Conservation (phyloP, 2,113 vertebrate species). For the Tursiops truncatus region DNA sequence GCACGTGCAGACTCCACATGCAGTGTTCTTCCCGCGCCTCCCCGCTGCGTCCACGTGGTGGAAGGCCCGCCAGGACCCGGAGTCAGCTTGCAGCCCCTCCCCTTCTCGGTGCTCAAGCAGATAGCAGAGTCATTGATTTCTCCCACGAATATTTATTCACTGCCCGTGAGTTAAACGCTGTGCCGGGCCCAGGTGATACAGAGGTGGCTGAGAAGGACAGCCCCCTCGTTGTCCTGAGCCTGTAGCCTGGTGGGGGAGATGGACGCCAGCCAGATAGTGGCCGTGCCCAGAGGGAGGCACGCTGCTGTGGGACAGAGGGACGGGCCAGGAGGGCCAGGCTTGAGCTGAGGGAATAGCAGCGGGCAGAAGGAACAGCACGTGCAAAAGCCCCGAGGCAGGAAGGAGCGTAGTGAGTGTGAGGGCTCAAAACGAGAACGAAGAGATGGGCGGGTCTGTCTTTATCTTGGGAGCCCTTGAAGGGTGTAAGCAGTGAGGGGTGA, state of each 20-base stretch:
- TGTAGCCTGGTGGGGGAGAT: not conserved
- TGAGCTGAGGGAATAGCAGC: not conserved
- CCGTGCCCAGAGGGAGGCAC: not conserved
- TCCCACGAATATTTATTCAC: not conserved
- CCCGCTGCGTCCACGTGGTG: fast-evolving
- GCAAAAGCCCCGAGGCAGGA: not conserved
- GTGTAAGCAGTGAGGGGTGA: not conserved
- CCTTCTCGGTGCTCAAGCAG: not conserved
- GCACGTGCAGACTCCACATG: not conserved
- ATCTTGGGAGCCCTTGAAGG: not conserved
- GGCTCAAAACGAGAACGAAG: too few species aligned
- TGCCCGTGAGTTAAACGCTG: not conserved
- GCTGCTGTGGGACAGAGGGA: fast-evolving
- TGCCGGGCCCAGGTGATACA: not conserved
- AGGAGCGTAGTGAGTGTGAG: not conserved
- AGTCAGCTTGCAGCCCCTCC: not conserved
- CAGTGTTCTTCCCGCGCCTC: not conserved
- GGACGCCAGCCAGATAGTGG: not conserved
- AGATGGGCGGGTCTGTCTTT: not conserved
- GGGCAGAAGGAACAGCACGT: not conserved
- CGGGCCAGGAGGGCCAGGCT: not conserved
- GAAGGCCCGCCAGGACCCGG: fast-evolving
- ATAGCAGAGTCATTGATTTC: fast-evolving
- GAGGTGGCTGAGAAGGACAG: not conserved
- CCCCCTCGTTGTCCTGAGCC: not conserved